Conservation (phyloP, 2,113 vertebrate genomes). For the Prochilodus magdalenae region DNA sequence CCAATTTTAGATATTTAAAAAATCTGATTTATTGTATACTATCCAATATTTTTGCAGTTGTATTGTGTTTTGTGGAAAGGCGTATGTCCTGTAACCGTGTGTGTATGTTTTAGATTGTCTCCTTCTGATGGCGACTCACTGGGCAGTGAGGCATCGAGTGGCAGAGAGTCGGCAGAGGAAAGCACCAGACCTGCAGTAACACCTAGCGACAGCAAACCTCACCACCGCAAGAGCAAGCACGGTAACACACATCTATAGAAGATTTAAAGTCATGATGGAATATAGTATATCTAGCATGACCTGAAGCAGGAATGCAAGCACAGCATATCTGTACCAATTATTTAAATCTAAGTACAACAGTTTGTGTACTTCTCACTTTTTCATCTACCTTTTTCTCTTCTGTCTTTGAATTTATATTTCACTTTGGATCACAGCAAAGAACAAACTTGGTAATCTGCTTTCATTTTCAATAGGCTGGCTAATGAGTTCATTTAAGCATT, state of each 20-base stretch:
- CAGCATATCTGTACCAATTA: not conserved
- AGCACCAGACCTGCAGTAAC: constrained; percentile 76
- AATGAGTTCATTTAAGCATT: not conserved
- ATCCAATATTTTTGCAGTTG: too few species aligned
- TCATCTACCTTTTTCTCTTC: not conserved
- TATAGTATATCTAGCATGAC: too few species aligned
- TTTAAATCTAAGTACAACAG: not conserved
- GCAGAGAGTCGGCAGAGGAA: constrained; percentile 88
- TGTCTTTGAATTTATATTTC: constrained; percentile 39
- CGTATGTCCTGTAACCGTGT: not conserved
- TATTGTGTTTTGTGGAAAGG: not conserved
- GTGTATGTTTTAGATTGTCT: constrained; percentile 79
- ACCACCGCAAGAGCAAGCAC: constrained; percentile 81
- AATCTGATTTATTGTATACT: too few species aligned
- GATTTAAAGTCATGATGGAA: too few species aligned
- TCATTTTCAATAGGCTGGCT: not conserved
- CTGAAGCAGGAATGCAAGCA: not conserved
- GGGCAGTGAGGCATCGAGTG: constrained; percentile 91
- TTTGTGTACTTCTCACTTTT: not conserved
- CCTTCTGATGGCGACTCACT: constrained; percentile 93
- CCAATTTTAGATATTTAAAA: too few species aligned
- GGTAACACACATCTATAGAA: constrained; percentile 78
- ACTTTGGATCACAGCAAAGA: constrained; percentile 69
- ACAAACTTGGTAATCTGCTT: constrained; percentile 75
- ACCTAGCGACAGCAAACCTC: constrained; percentile 77